Percentiles rank a stretch among this genome's conserved stretches.
Evolutionary conservation across 2,888 invertebrate species (phyloP).

Genomic region (Nomada goodeniana): DNA sequence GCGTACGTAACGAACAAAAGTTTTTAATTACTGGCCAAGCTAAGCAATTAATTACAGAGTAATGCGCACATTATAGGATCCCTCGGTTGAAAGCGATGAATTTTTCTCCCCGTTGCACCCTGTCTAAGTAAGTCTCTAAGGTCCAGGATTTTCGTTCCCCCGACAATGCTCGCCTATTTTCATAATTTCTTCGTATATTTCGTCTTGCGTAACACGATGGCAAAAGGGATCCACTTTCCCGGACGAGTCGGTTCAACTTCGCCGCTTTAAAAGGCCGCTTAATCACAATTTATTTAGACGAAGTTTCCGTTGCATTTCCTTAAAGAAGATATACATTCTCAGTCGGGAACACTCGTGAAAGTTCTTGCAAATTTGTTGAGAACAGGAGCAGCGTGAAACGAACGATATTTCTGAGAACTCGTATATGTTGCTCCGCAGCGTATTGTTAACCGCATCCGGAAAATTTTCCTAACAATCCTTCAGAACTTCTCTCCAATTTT

Average conservation of each 20-base stretch:
- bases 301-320: constrained; percentile 29
- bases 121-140: neutral
- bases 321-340: constrained; percentile 33
- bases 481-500: neutral
- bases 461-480: neutral
- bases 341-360: neutral
- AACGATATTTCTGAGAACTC: neutral
- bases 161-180: constrained; percentile 26
- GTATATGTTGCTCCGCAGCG: neutral
- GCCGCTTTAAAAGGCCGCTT: constrained; percentile 30
- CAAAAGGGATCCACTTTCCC: constrained; percentile 7
- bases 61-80: constrained; percentile 24
- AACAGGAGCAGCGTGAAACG: neutral
- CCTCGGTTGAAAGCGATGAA: constrained; percentile 21
- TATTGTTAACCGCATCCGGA: neutral
- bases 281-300: constrained; percentile 40
- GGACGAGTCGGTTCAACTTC: constrained; percentile 27
- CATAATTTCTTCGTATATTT: constrained; percentile 36
- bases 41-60: constrained; percentile 33
- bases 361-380: constrained; percentile 10
- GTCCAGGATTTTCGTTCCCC: constrained; percentile 1
- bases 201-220: neutral
- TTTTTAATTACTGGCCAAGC: constrained; percentile 21
- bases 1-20: constrained; percentile 10
- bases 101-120: constrained; percentile 6